Base-by-base conservation (phyloP, 2,113 vertebrate genomes). In the Ptychochromis oligacanthus region DNA sequence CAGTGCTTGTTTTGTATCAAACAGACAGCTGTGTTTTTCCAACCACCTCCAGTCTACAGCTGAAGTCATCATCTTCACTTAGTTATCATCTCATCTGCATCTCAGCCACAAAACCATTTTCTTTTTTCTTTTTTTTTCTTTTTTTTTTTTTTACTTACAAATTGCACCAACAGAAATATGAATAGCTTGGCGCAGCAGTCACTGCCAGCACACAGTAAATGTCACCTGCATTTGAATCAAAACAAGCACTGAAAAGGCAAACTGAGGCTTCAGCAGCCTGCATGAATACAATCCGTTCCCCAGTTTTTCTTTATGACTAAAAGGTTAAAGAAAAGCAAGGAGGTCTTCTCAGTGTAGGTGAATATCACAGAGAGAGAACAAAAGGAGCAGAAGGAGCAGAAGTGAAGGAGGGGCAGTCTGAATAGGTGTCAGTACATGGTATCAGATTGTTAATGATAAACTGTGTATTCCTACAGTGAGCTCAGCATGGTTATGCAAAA, bases 171-270 rank as follows among this genome's bases (percentile, higher is more conserved):
- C 22, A 65, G 5, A 38, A 72, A 36, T 76, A 15, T 78, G 28
- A 81, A 87, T 10, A 43, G 52, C 61, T 20, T 12, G 20, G 3
- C 52, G 7, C 62, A 56, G 77, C 67, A 70, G 49, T 49, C 22
- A 15, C 43, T 17, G 46, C 12, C 55, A 60, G 82, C 79, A 78
- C 22, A 52, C 57, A 10, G 9, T 80, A 88, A 93, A 88, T 90
- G 79, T 84, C 82, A 86, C 77, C 75, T 70, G 28, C n/a, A 8
- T 64, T 26, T 88, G 80, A 55, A 90, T 88, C 52, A 70, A 88
- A 93, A 87, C 62, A 57, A 79, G 76, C 43, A 5, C 1, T 31
- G 60, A 20, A 72, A 58, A 83, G 56, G 22, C 38, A 26, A 83
- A 82, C 49, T 0, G 26, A 70, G 67, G 2, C 64, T 18, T 31